Evolutionary conservation across 2,113 vertebrate species (phyloP), one percentile per base, ranked within the genome.

Genomic region (Perca fluviatilis): DNA sequence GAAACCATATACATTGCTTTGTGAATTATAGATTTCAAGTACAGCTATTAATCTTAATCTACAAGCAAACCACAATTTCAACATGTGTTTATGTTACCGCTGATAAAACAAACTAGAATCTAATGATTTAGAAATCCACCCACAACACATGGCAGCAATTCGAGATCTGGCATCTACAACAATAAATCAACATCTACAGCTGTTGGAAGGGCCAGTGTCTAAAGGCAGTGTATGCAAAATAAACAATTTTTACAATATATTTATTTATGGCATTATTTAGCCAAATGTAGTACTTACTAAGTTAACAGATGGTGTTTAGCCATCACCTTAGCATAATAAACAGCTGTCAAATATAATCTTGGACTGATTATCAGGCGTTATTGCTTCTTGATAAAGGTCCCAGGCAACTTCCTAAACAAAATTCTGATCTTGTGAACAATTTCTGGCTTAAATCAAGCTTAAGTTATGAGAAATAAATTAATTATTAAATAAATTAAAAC

Each of bases 71-170:
- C 23, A 57, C n/a, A 15, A 68, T 71, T 74, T 77, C 5, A 70
- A 81, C 50, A 64, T 56, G 40, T 77, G 72, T 87, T 80, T 79
- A 71, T 86, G 36, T 49, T 57, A 53, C 19, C 7, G 21, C 30
- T 40, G 27, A 76, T 60, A 61, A 87, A 74, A 73, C 36, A 69
- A 87, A 76, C 14, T 30, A 54, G 12, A 54, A 79, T 64, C 25
- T 79, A 66, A 77, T 73, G 30, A 74, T 71, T 81, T 71, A 82
- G 5, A 86, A 62, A 89, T 65, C 5, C 54, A 71, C 56, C 21
- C 71, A 74, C 40, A 50, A 85, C 82, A 86, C 67, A 77, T 77
- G 77, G 65, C 68, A 84, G 33, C 75, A 78, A 51, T 89, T 91
- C 71, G 79, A 49, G 62, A 76, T 66, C n/a, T 83, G 79, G 62